Percentiles rank a stretch among this genome's conserved stretches.
Evolutionary conservation across 2,888 invertebrate species (phyloP).

Genomic region (Polydesmus complanatus): DNA sequence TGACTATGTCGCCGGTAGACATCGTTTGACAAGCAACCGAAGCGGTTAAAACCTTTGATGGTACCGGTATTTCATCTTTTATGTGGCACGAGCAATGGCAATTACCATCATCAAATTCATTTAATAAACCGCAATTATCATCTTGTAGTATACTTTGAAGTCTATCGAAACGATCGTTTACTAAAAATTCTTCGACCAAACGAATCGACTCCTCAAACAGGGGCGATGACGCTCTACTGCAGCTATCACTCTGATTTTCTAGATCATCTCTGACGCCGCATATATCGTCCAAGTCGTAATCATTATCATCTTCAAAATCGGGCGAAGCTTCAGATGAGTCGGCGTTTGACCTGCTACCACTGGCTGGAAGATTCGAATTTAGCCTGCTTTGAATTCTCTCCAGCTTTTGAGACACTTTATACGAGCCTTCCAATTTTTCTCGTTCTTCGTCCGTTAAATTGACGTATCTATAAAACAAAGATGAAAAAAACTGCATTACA

Average conservation of each 20-base stretch:
- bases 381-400: slow-evolving; percentile 60
- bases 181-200: slow-evolving; percentile 11
- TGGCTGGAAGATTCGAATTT: slow-evolving; percentile 19
- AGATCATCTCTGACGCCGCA: slow-evolving; percentile 17
- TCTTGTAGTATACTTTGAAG: too few species aligned
- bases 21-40: slow-evolving; percentile 61
- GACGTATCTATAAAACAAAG: slow-evolving; percentile 49
- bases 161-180: slow-evolving; percentile 12
- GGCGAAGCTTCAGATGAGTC: slow-evolving; percentile 21
- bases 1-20: slow-evolving; percentile 82
- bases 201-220: slow-evolving; percentile 9
- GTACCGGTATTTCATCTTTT: too few species aligned
- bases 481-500: too few species aligned
- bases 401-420: slow-evolving; percentile 81
- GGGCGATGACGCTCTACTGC: too few species aligned
- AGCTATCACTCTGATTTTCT: too few species aligned
- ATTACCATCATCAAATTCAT: too few species aligned
- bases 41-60: slow-evolving; percentile 25
- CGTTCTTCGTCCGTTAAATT: slow-evolving; percentile 84
- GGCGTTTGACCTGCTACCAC: slow-evolving; percentile 14
- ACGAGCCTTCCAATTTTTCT: slow-evolving; percentile 74
- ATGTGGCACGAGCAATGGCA: too few species aligned
- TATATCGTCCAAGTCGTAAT: slow-evolving; percentile 38
- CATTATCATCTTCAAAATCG: slow-evolving; percentile 55
- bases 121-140: too few species aligned